A percentile compares a stretch with the other conserved stretches of the same genome.
phyloP scores from a whole-genome alignment of 2,113 vertebrate genomes.

The Corynorhinus townsendii region DNA sequence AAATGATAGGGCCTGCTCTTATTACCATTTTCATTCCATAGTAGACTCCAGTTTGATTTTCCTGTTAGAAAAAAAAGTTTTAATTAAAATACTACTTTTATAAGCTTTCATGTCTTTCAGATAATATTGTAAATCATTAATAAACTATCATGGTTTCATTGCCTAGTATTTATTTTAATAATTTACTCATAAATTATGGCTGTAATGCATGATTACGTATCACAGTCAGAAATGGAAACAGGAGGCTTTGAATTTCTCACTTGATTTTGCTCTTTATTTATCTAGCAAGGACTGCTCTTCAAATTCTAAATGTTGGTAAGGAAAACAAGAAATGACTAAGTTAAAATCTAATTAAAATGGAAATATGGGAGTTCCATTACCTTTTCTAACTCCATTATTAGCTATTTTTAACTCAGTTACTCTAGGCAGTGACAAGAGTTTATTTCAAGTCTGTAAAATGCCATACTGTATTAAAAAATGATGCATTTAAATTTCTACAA shows the following conservation, averaged over 20 bases:
- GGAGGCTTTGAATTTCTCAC: not conserved
- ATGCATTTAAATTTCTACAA: not conserved
- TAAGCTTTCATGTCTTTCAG: not conserved
- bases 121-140: conserved; percentile 58
- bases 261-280: not conserved
- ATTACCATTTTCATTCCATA: not conserved
- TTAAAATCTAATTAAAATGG: conserved; percentile 47
- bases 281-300: not conserved
- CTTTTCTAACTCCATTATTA: not conserved
- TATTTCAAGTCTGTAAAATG: not conserved
- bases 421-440: conserved; percentile 7
- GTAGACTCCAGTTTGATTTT: not conserved
- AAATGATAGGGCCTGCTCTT: not conserved
- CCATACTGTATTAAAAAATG: not conserved
- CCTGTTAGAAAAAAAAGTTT: conserved; percentile 20
- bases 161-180: conserved; percentile 39
- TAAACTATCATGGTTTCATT: conserved; percentile 16
- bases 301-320: not conserved
- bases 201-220: not conserved
- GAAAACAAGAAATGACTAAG: not conserved
- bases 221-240: not conserved
- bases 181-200: conserved; percentile 51
- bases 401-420: not conserved
- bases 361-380: not conserved
- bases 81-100: conserved; percentile 50